Base-by-base conservation (phyloP, 2,113 vertebrate species). In the Pipa parva region DNA sequence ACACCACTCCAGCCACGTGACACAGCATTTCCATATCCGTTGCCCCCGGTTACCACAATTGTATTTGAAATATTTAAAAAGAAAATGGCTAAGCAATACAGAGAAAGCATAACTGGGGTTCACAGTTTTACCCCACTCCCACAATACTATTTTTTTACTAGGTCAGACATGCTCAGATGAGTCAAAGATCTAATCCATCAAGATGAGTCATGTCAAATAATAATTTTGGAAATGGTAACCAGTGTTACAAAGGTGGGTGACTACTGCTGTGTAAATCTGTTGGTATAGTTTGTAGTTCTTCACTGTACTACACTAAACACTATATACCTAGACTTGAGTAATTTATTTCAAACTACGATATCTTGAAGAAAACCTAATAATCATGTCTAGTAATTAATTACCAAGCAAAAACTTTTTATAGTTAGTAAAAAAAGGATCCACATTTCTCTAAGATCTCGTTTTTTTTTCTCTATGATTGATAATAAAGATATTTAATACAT, bases 31-130 rank as follows among this genome's bases (percentile, higher is more conserved):
- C n/a, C n/a, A n/a, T n/a, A n/a, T n/a, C n/a, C n/a, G n/a, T n/a
- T n/a, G n/a, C n/a, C n/a, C n/a, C n/a, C n/a, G n/a, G n/a, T n/a
- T n/a, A n/a, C n/a, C n/a, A n/a, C n/a, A 49, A 70, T 70, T 70
- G 66, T 33, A 42, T 18, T 25, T 24, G 24, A 39, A 54, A 49
- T 61, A 26, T 54, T 39, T 24, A 61, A 46, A 42, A 27, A 31
- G 42, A 11, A 31, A 18, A 28, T 22, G 46, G 42, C 33, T 11
- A 33, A 49, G 31, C 46, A 54, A 21, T 45, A 28, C 3, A 27
- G 4, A 52, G 51, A 24, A 33, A 22, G 20, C 9, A 33, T 29
- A 57, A 58, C 24, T 20, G 56, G 36, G 31, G 56, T 20, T 31
- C 13, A 58, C 24, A 21, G 13, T 17, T 22, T 7, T 5, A 18